A percentile compares a stretch with the other conserved stretches of the same genome.
Conservation (phyloP, 1,140 invertebrate species). For the Sycobia sp. region DNA sequence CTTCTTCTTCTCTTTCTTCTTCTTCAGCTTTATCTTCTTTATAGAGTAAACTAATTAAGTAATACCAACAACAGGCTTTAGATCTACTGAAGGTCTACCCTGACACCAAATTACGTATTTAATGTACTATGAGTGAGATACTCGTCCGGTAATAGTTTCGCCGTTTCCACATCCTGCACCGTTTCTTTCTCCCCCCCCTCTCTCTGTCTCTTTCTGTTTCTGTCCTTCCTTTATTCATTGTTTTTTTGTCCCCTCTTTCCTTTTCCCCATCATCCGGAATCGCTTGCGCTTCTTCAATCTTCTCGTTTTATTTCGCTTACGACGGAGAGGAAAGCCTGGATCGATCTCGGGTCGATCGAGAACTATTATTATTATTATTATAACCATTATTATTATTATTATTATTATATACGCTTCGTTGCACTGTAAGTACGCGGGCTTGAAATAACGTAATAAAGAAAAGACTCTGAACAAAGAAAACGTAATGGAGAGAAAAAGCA, state of each 20-base stretch:
- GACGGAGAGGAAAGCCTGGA: constrained; percentile 16
- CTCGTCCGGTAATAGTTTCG: constrained; percentile 53
- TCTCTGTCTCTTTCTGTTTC: no score
- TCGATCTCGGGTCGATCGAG: constrained; percentile 14
- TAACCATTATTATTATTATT: no score
- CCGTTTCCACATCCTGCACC: constrained; percentile 30
- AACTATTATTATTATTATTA: no score
- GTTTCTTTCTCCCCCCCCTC: constrained; percentile 4
- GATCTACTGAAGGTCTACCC: constrained; percentile 63
- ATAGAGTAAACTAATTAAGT: constrained; percentile 49
- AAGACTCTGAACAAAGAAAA: constrained; percentile 8
- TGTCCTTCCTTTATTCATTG: background rate
- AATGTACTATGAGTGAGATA: constrained; percentile 64
- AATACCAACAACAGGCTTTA: constrained; percentile 55
- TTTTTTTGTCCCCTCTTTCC: background rate
- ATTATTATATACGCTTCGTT: constrained; percentile 30
- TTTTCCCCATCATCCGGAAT: background rate
- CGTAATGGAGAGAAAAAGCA: background rate
- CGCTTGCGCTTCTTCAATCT: background rate
- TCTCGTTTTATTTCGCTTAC: constrained; percentile 1
- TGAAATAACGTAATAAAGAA: constrained; percentile 13
- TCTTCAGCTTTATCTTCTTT: constrained; percentile 34
- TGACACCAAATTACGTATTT: constrained; percentile 66
- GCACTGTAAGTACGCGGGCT: constrained; percentile 26
- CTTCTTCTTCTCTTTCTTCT: constrained; percentile 20